These are phyloP conservation scores for Phenganax subtilis DNA, from an alignment of 92 coral and sea anemone genomes.

Conservation along the genomic window DNA sequence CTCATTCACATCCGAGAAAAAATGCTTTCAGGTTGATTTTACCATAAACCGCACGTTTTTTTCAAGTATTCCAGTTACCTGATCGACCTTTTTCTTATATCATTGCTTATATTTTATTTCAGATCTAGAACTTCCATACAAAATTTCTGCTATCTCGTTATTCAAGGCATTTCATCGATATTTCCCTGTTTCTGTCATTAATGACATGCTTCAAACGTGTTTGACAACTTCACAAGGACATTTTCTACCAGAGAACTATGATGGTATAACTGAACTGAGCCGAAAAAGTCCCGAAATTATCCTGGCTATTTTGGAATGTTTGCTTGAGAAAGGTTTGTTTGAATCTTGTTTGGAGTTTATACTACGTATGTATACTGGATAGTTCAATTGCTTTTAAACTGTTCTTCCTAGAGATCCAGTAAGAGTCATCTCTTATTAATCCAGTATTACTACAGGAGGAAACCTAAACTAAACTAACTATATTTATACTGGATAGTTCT, in stretches of 20 bases:
- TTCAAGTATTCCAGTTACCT: background rate
- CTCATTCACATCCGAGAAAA: too few relatives aligned
- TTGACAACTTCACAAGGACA: slow-evolving; percentile 13
- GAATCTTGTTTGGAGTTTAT: background rate
- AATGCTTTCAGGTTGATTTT: too few relatives aligned
- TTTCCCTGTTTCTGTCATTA: background rate
- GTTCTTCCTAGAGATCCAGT: too few relatives aligned
- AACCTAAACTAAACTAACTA: too few relatives aligned
- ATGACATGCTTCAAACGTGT: background rate
- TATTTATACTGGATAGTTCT: too few relatives aligned
- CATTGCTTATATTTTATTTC: background rate
- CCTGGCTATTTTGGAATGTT: background rate
- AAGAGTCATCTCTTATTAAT: too few relatives aligned
- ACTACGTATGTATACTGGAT: background rate
- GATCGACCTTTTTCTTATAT: background rate
- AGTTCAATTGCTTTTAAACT: background rate
- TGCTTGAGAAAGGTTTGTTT: background rate
- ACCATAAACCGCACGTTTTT: too few relatives aligned
- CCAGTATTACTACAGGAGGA: too few relatives aligned
- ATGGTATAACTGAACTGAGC: background rate
- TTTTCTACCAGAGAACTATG: background rate
- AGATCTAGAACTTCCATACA: slow-evolving; percentile 25
- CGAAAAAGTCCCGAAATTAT: background rate
- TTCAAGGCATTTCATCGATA: background rate
- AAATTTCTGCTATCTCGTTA: background rate